These are phyloP conservation scores for Adoxophyes honmai DNA, from an alignment of 1,140 invertebrate species.

Conservation along the genomic window DNA sequence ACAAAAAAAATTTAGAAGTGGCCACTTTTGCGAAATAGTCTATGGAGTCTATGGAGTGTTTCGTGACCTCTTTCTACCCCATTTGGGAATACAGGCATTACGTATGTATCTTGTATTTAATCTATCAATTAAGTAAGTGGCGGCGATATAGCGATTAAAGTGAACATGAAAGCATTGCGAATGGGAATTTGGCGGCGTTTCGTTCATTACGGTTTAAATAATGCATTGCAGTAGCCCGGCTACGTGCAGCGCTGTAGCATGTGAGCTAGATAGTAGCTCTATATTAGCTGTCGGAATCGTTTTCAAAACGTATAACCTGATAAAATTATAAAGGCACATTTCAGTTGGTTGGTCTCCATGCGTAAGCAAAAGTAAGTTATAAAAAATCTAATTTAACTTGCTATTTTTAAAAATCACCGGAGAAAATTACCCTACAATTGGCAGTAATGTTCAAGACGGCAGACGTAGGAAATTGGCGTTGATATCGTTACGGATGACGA, in stretches of 20 bases:
- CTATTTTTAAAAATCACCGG: not conserved
- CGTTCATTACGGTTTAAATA: conserved; percentile 15
- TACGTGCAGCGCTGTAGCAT: not conserved
- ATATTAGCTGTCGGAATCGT: not conserved
- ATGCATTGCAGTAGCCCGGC: not conserved
- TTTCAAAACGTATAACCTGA: no score
- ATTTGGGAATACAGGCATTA: no score
- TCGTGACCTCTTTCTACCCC: no score
- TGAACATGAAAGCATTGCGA: conserved; percentile 3
- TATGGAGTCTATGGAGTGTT: no score
- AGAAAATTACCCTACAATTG: conserved; percentile 3
- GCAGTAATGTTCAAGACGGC: not conserved
- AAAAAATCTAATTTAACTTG: no score
- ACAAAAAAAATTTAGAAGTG: no score
- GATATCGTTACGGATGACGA: conserved; percentile 1
- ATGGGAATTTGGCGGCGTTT: conserved; percentile 2
- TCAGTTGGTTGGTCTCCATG: no score
- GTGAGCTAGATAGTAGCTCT: not conserved
- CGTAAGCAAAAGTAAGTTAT: no score
- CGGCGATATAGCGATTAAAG: conserved; percentile 6
- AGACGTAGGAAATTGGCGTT: conserved; percentile 1
- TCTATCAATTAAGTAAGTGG: conserved; percentile 14
- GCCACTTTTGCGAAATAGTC: no score
- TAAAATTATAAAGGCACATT: no score
- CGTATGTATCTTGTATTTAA: conserved; percentile 2